Conservation (phyloP, 2,797 vertebrate species). For the Lates japonicus region DNA sequence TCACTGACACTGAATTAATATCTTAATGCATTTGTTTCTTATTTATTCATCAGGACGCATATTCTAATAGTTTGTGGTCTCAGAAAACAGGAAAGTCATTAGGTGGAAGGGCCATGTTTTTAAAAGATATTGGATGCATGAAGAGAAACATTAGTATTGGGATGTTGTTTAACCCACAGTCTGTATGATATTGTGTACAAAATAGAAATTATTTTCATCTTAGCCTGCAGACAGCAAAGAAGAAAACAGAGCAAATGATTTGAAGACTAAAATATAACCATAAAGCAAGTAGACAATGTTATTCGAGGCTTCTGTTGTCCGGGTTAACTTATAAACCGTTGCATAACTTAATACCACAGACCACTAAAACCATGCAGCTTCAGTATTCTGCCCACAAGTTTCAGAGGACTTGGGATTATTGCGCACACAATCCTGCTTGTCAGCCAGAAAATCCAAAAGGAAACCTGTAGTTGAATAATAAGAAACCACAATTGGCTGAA, state of each 20-base stretch:
- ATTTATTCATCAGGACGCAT: constrained; percentile 50
- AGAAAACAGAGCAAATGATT: not conserved
- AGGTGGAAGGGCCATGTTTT: not conserved
- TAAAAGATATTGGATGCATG: not conserved
- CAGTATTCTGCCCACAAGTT: not conserved
- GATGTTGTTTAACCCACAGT: too few relatives aligned
- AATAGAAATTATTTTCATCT: not conserved
- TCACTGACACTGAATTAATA: constrained; percentile 11
- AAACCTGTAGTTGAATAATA: constrained; percentile 3
- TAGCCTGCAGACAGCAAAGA: constrained; percentile 20
- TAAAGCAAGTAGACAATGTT: constrained; percentile 1
- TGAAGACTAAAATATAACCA: not conserved
- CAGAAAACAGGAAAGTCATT: too few relatives aligned
- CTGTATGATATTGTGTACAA: not conserved
- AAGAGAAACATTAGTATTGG: not conserved
- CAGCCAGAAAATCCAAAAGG: constrained; percentile 7
- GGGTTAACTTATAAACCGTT: constrained; percentile 6
- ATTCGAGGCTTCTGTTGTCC: constrained; percentile 5
- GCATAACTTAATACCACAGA: not conserved
- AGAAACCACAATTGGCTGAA: not conserved
- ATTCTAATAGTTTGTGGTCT: constrained; percentile 21
- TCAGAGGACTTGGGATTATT: not conserved
- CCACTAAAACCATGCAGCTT: not conserved
- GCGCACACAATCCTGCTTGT: not conserved
- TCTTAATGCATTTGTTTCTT: constrained; percentile 30